Percentiles rank a stretch among this genome's conserved stretches.
Evolutionary conservation across 2,888 invertebrate genomes (phyloP).

Genomic region (Cephus sareptanus): DNA sequence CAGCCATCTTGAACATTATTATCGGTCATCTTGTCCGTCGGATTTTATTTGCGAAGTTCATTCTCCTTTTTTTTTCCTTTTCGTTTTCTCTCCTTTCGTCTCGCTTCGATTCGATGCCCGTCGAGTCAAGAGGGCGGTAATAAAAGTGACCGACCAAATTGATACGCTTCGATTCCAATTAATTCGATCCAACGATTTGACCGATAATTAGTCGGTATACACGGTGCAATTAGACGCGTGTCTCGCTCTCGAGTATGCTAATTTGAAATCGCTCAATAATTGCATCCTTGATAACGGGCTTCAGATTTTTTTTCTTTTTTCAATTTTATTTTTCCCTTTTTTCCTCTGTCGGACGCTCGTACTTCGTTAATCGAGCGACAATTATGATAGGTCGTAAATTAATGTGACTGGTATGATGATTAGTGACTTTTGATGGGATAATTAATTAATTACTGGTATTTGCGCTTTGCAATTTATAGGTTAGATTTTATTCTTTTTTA

Average conservation of each 20-base stretch:
- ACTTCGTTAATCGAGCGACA: neutral
- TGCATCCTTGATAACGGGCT: neutral
- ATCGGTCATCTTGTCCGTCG: neutral
- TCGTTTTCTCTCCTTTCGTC: neutral
- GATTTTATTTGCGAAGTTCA: neutral
- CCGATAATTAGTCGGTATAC: neutral
- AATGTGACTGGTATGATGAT: neutral
- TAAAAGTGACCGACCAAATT: neutral
- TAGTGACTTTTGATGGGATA: neutral
- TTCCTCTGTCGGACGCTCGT: neutral
- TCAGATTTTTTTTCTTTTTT: neutral
- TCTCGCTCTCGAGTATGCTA: neutral
- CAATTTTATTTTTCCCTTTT: no score
- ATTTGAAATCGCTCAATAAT: neutral
- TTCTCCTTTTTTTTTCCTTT: neutral
- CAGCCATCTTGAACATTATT: neutral
- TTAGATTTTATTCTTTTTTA: neutral
- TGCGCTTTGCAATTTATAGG: neutral
- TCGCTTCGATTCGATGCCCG: neutral
- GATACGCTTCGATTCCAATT: neutral
- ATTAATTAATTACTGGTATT: neutral
- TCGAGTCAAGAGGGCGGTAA: neutral
- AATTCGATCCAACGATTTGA: neutral
- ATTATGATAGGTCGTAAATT: neutral
- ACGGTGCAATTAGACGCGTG: neutral